These are phyloP conservation scores for Eucera pruinosa DNA, from an alignment of 2,888 invertebrate species.

Conservation along the genomic window DNA sequence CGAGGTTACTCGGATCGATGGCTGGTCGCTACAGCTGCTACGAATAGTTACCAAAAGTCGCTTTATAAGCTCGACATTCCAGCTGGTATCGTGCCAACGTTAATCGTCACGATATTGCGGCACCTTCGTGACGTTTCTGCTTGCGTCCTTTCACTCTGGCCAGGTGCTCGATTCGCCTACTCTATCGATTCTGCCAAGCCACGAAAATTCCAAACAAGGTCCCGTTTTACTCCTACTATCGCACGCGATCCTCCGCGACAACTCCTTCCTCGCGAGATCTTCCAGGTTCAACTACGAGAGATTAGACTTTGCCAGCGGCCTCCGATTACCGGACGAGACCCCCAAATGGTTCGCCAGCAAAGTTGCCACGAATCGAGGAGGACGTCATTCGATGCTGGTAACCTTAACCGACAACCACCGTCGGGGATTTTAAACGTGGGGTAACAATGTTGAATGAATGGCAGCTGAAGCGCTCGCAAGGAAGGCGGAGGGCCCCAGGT, in stretches of 20 bases:
- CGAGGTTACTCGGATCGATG: slow-evolving; percentile 49
- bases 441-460: not conserved
- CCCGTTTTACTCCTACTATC: not conserved
- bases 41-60: slow-evolving; percentile 47
- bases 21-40: slow-evolving; percentile 8
- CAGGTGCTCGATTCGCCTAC: slow-evolving; percentile 39
- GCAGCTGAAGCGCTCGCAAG: not conserved
- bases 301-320: not conserved
- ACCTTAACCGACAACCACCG: not conserved
- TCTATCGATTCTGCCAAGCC: not conserved
- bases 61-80: slow-evolving; percentile 55
- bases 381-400: slow-evolving; percentile 9
- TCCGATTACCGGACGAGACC: not conserved
- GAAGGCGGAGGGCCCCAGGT: not conserved
- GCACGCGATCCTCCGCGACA: too few relatives aligned
- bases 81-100: slow-evolving; percentile 65
- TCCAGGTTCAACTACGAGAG: not conserved
- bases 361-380: not conserved
- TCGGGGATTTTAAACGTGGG: not conserved
- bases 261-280: too few relatives aligned
- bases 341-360: not conserved
- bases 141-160: slow-evolving; percentile 69
- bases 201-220: slow-evolving; percentile 17
- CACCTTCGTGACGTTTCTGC: slow-evolving; percentile 59
- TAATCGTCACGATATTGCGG: slow-evolving; percentile 69